Evolutionary conservation across 1,140 invertebrate species (phyloP), one percentile per base, ranked within the genome.

Genomic region (Ephestia elutella): DNA sequence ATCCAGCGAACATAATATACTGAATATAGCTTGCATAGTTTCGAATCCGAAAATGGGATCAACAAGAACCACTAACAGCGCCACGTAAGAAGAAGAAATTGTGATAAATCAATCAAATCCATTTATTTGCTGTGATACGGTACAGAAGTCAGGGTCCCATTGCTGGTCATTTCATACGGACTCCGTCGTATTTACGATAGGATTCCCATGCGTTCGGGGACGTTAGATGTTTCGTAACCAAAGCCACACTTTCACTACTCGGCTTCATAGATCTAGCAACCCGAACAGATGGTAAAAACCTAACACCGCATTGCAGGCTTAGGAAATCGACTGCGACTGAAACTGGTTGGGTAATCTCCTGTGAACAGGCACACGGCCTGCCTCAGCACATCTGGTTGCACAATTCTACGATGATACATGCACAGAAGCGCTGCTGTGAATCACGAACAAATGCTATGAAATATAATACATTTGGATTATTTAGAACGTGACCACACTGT

Each of bases 391-490:
- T 68, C 64, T 60, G 19, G 57, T 75, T 75, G 70, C 70, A 73
- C 70, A 73, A 75, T 59, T 57, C 57, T 56, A 70, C 69, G 66
- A 70, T 67, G 73, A 73, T 69, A 73, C 71, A 65, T 68, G 65
- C 66, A 65, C 60, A 67, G 69, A 60, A 71, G 66, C 66, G 67
- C 58, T 70, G 70, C 66, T 65, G 71, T 63, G 68, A 78, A 60
- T 67, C 59, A 68, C 63, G 68, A 75, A 78, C 69, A 72, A 73
- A 74, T 56, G 63, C 66, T 66, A 54, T 71, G 76, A 79, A 79
- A 79, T 68, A 74, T 75, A 77, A 80, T 80, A 70, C 74, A 67
- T 69, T 59, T 71, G 66, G 66, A 66, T 70, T 73, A 78, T 75
- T 72, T 68, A 73, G 73, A 75, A 77, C 77, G 77, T 77, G 77